Conservation (phyloP, 2,797 vertebrate genomes). For the Paratrypauchen microcephalus region DNA sequence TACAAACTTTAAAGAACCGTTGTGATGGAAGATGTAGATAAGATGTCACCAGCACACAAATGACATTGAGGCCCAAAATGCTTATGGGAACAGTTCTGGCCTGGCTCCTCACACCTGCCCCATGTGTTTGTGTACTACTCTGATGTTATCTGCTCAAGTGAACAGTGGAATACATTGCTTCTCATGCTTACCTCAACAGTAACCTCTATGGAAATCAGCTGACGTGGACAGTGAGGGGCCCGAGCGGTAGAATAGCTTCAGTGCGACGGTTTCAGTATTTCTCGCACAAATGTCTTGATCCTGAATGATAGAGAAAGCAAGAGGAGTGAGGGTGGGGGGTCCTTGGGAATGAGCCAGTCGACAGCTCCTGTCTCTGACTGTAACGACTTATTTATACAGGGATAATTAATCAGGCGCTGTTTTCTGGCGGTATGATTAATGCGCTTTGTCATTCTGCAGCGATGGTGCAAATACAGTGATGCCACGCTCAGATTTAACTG, state of each 20-base stretch:
- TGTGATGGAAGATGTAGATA: background rate
- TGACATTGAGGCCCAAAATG: background rate
- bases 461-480: conserved; percentile 38
- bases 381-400: conserved; percentile 80
- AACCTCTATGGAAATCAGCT: conserved; percentile 63
- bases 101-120: conserved; percentile 55
- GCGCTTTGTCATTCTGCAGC: conserved; percentile 66
- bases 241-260: conserved; percentile 44
- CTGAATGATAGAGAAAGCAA: conserved; percentile 16
- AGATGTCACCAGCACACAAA: background rate
- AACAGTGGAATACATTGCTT: conserved; percentile 54
- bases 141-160: conserved; percentile 68
- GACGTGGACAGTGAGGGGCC: conserved; percentile 48
- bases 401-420: conserved; percentile 76
- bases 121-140: conserved; percentile 32
- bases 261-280: conserved; percentile 18
- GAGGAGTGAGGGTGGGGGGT: conserved; percentile 38
- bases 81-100: conserved; percentile 48
- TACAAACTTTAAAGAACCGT: background rate
- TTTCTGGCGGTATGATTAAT: conserved; percentile 74
- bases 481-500: conserved; percentile 4
- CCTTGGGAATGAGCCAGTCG: conserved; percentile 59
- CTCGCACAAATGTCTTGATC: conserved; percentile 21
- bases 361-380: conserved; percentile 73
- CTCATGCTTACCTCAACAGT: conserved; percentile 65